Evolutionary conservation across 2,797 vertebrate genomes (phyloP), one percentile per base, ranked within the genome.

Genomic region (Falco peregrinus): DNA sequence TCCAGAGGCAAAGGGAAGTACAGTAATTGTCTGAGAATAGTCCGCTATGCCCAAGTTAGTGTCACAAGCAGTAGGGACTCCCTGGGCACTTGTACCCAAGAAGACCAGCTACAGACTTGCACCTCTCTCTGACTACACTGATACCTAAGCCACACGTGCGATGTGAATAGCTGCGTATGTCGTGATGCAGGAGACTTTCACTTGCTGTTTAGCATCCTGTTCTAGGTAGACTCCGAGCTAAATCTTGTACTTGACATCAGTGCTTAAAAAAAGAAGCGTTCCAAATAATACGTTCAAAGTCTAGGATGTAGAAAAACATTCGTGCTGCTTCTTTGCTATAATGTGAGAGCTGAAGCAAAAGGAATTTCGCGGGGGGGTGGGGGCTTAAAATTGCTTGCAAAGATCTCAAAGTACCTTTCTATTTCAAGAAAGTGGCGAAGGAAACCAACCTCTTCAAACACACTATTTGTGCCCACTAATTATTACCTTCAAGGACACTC

Each of bases 391-490:
- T 41, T 22, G 31, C 35, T 86, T 20, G 1, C 22, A 84, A 70
- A 92, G 81, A 93, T 79, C 70, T 73, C 70, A 29, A 76, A 91
- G 75, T 77, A 67, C 67, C n/a, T 85, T 96, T 95, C 78, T 94
- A 83, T 90, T 96, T 92, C 74, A 84, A 88, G 63, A 87, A 85
- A 68, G 28, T 6, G 37, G 89, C 68, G 65, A 85, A 95, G 29
- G 64, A 90, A 80, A 77, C 75, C 80, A 56, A 48, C 31, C 18
- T 33, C 19, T 75, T 68, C 47, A n/a, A 68, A 51, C 8, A 6
- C 24, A 2, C 41, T n/a, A 9, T 54, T 89, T 84, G 54, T 35
- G 79, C 73, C 77, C 37, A n/a, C 91, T 89, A 94, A 94, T 92
- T 81, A 89, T 59, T 28, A 19, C 43, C 71, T 56, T 94, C 76